Evolutionary conservation across 1,140 invertebrate genomes (phyloP).

Genomic region (Cyclargus thomasi): DNA sequence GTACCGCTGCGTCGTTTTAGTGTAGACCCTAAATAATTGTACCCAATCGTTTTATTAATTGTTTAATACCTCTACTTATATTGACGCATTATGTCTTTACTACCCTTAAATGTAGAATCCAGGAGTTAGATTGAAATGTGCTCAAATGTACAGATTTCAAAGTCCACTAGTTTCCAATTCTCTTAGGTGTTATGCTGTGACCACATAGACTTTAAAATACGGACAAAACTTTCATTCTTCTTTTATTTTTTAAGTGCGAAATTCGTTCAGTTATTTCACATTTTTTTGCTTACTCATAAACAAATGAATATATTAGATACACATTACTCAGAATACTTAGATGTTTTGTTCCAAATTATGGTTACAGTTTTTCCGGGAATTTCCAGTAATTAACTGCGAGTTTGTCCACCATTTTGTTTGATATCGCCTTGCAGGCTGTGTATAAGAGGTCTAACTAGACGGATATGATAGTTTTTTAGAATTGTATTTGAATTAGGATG

Average conservation of each 20-base stretch:
- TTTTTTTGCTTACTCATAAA: too few relatives aligned
- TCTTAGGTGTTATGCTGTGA: constrained; percentile 8
- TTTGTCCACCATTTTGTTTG: background rate
- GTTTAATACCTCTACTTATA: background rate
- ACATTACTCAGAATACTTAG: too few relatives aligned
- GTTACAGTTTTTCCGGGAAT: background rate
- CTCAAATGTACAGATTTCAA: constrained; percentile 63
- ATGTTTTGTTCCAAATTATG: too few relatives aligned
- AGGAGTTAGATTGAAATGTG: constrained; percentile 39
- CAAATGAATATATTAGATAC: too few relatives aligned
- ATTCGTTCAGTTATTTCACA: too few relatives aligned
- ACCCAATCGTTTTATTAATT: background rate
- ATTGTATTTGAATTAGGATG: background rate
- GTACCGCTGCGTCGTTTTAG: too few relatives aligned
- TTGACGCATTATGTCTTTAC: background rate
- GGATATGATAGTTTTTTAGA: constrained; percentile 2
- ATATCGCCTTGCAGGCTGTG: background rate
- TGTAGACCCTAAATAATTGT: too few relatives aligned
- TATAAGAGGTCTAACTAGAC: constrained; percentile 1
- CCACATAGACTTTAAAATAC: background rate
- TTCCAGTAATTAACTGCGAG: background rate
- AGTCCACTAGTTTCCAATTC: constrained; percentile 37
- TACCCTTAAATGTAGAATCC: background rate
- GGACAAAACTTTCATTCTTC: background rate
- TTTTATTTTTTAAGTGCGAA: background rate